Conservation (phyloP, 2,797 vertebrate genomes). For the Ceryle rudis region DNA sequence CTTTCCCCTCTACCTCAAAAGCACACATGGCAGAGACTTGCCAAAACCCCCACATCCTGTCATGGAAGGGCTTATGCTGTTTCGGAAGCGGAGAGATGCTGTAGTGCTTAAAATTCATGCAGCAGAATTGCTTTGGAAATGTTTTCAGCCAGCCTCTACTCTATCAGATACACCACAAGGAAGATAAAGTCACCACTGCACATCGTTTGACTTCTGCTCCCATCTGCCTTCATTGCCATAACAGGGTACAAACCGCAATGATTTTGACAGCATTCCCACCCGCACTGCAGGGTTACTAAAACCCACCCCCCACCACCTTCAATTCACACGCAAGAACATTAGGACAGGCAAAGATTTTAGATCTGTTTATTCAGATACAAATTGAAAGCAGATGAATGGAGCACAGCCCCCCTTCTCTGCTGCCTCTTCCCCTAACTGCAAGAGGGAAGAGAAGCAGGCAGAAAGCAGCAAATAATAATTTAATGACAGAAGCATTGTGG, state of each 20-base stretch:
- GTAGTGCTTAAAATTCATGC: not conserved
- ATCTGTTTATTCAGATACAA: slow-evolving; percentile 77
- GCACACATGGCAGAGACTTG: not conserved
- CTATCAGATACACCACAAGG: not conserved
- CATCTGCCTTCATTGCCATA: not conserved
- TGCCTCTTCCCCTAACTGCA: slow-evolving; percentile 43
- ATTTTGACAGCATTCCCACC: not conserved
- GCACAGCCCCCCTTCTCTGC: slow-evolving; percentile 68
- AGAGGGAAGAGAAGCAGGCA: slow-evolving; percentile 39
- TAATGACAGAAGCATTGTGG: slow-evolving; percentile 72
- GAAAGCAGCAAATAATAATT: slow-evolving; percentile 73
- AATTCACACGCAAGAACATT: not conserved
- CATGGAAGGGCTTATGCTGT: not conserved
- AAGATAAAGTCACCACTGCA: not conserved
- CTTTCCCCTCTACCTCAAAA: not conserved
- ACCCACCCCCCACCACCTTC: not conserved
- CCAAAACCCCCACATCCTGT: not conserved
- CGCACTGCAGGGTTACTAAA: accelerated
- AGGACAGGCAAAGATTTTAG: slow-evolving; percentile 29
- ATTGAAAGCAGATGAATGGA: slow-evolving; percentile 74
- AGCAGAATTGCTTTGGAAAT: not conserved
- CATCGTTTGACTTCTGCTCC: not conserved
- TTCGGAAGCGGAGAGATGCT: not conserved
- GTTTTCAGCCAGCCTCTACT: not conserved
- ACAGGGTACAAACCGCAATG: not conserved